Evolutionary conservation across 2,113 vertebrate genomes (phyloP), one percentile per base, ranked within the genome.

Genomic region (Sorex fumeus): DNA sequence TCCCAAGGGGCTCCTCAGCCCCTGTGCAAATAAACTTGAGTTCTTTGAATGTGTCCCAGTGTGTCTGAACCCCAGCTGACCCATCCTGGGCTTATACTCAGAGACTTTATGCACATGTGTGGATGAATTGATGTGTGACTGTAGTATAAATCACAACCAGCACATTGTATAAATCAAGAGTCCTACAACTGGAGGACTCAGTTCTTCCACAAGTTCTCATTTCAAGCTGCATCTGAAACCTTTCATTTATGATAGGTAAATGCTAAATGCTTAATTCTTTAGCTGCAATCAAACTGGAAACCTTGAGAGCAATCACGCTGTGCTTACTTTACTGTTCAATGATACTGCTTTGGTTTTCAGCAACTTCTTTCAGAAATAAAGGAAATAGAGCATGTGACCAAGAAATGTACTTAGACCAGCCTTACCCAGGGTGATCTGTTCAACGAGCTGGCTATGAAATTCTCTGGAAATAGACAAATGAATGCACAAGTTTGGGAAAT

Each of bases 301-400:
- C 25, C 36, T 78, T 77, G 74, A 90, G 67, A 28, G 36, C 6
- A 64, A 45, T 53, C 36, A 19, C 3, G 16, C 32, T 62, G 6
- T 64, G 7, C 3, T 13, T 45, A 16, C 32, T 72, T 81, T 10
- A 9, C n/a, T 3, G 25, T 19, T 70, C 76, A 3, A 0, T 50
- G 76, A 40, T 25, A 21, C 8, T 15, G 7, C 32, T 74, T 66
- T 78, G 16, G 25, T 15, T 76, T 81, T 88, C 21, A 40, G 34
- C 16, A 50, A 47, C 30, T 47, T 15, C 47, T 93, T 92, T 83
- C 67, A 88, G 94, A 69, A 92, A 79, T 71, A 79, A 30, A 1
- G 47, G 9, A 62, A 83, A 66, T 66, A 93, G 34, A 70, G 21
- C 36, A 47, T 60, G 2, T 18, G 19, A 80, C 32, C 6, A 77